A percentile compares a stretch with the other conserved stretches of the same genome.
Conservation (phyloP, 2,797 vertebrate genomes). For the Chiloscyllium punctatum region DNA sequence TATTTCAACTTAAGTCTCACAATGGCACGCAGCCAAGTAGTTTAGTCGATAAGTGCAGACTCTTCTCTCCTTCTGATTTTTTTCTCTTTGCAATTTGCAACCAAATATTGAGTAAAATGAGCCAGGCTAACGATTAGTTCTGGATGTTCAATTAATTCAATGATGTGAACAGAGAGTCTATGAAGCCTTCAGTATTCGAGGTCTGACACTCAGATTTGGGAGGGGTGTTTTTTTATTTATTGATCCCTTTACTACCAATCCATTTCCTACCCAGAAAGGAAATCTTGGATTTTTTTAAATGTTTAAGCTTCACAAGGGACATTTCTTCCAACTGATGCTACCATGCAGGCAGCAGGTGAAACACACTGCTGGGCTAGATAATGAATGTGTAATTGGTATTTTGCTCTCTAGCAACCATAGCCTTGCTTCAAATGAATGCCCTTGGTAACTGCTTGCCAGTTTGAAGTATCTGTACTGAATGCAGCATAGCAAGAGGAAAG, state of each 20-base stretch:
- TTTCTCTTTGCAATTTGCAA: background rate
- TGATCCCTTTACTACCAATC: background rate
- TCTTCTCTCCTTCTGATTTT: background rate
- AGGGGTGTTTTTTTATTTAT: background rate
- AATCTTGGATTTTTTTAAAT: background rate
- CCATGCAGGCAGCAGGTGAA: background rate
- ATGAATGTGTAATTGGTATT: conserved; percentile 3
- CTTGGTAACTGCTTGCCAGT: conserved; percentile 24
- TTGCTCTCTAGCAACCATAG: conserved; percentile 3
- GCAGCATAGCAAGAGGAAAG: background rate
- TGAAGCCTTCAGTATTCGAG: background rate
- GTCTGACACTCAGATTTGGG: background rate
- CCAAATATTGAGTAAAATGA: background rate
- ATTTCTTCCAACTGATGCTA: background rate
- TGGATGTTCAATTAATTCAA: background rate
- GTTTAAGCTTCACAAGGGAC: background rate
- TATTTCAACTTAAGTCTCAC: background rate
- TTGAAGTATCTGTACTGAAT: background rate
- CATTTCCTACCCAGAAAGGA: background rate
- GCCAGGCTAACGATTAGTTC: background rate
- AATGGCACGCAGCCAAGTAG: background rate
- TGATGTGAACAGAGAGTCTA: background rate
- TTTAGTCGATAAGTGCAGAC: background rate
- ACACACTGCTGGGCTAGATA: background rate
- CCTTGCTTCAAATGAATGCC: background rate